Evolutionary conservation across 2,888 invertebrate genomes (phyloP).

Genomic region (Yponomeuta sedellus): DNA sequence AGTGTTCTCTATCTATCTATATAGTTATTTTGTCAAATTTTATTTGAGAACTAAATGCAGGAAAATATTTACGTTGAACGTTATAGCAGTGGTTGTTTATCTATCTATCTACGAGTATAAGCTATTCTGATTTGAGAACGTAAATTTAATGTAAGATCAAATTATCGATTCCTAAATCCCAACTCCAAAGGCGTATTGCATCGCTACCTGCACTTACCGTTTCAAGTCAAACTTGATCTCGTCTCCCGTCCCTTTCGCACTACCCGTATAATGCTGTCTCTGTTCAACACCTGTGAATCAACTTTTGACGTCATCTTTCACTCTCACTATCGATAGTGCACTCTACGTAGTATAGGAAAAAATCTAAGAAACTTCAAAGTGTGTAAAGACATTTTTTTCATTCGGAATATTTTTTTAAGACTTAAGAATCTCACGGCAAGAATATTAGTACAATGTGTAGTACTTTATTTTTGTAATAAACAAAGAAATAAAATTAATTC

Average conservation of each 20-base stretch:
- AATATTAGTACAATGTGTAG: too few relatives aligned
- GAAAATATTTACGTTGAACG: too few relatives aligned
- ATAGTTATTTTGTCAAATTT: too few relatives aligned
- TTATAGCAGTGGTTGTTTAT: too few relatives aligned
- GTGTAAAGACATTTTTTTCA: too few relatives aligned
- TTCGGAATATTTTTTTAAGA: too few relatives aligned
- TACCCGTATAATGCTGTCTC: slow-evolving; percentile 27
- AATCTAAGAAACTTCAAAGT: slow-evolving; percentile 29
- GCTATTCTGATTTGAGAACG: background rate
- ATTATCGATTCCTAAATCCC: slow-evolving; percentile 20
- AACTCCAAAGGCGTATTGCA: slow-evolving; percentile 42
- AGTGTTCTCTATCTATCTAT: too few relatives aligned
- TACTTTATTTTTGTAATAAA: too few relatives aligned
- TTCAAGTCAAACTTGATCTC: slow-evolving; percentile 34
- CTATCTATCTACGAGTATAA: too few relatives aligned
- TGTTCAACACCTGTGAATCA: slow-evolving; percentile 36
- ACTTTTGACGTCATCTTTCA: slow-evolving; percentile 68
- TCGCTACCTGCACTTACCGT: slow-evolving; percentile 65
- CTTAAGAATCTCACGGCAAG: too few relatives aligned
- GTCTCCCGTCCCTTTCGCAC: slow-evolving; percentile 32
- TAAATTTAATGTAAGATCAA: background rate
- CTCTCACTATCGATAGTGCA: slow-evolving; percentile 62
- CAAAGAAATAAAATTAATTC: too few relatives aligned
- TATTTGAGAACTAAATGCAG: too few relatives aligned
- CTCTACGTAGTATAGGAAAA: slow-evolving; percentile 34